Evolutionary conservation across 2,113 vertebrate species (phyloP), one percentile per base, ranked within the genome.

Genomic region (Sarotherodon lohbergeri): DNA sequence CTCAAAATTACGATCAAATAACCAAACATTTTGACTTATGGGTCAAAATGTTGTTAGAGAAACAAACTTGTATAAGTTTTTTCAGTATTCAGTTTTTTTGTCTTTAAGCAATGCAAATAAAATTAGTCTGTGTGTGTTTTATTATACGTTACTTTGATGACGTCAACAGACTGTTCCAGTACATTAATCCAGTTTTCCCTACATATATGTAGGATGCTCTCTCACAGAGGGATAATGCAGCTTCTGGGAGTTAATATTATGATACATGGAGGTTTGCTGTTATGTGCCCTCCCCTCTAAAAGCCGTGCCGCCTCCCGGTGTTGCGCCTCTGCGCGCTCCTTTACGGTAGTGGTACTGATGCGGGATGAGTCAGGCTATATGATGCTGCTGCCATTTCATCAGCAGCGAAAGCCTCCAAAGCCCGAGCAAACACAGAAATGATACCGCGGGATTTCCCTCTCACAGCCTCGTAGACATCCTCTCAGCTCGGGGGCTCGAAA

Each of bases 321-420:
- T 61, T 95, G 96, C 95, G 89, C 91, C 48, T 85, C 87, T 96
- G 82, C 80, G 17, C 90, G 43, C 89, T 91, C 19, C 43, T 95
- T 97, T 98, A 97, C 97, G 96, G 97, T 89, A 96, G 61, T 96
- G 96, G 96, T 95, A 92, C 96, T 97, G 97, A 97, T 97, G 97
- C 96, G 96, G 95, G 97, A 98, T 98, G 98, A 98, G 97, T 98
- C 98, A 98, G 98, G 97, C 94, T 92, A 95, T 96, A 94, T 96
- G 97, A 97, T 97, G 96, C 96, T 97, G 96, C 97, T 97, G 97
- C 97, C 97, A 98, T 98, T 98, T 97, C 97, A 96, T 96, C 97
- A 94, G 96, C 97, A 94, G 96, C 91, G 76, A 85, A 92, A 90
- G 86, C 86, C 89, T 55, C 13, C 89, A 92, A 93, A 93, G 92